Percentiles rank a stretch among this genome's conserved stretches.
phyloP scores from a whole-genome alignment of 2,888 invertebrate species.

The Alitta virens region DNA sequence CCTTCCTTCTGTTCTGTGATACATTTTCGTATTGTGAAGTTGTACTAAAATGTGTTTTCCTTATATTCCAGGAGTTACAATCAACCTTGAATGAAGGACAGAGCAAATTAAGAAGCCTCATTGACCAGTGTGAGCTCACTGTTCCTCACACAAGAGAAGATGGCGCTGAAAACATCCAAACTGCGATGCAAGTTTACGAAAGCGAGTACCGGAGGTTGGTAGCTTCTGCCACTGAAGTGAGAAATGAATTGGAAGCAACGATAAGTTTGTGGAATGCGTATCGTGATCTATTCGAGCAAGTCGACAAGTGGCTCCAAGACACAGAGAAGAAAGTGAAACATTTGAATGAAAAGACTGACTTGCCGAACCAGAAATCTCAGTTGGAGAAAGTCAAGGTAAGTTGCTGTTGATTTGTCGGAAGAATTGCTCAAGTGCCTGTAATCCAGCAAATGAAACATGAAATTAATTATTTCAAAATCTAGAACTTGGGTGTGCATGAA shows the following conservation, averaged over 20 bases:
- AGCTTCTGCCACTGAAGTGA: conserved; percentile 60
- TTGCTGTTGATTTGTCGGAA: too few relatives aligned
- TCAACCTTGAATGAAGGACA: conserved; percentile 91
- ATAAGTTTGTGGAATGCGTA: conserved; percentile 82
- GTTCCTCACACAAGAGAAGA: conserved; percentile 87
- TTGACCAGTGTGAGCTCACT: conserved; percentile 89
- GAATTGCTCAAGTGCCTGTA: too few relatives aligned
- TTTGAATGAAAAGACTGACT: conserved; percentile 81
- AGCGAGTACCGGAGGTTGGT: conserved; percentile 83
- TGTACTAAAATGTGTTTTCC: too few relatives aligned
- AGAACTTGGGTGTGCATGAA: too few relatives aligned
- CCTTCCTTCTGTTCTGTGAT: too few relatives aligned
- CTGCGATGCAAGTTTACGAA: conserved; percentile 84
- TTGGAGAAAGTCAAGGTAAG: conserved; percentile 76
- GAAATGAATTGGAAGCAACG: conserved; percentile 72
- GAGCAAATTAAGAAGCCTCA: conserved; percentile 68
- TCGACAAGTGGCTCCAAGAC: conserved; percentile 75
- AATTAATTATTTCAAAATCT: too few relatives aligned
- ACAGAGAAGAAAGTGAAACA: conserved; percentile 80
- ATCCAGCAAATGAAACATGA: too few relatives aligned
- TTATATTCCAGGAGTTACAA: conserved; percentile 82
- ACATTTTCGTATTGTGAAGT: too few relatives aligned
- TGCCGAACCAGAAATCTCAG: conserved; percentile 86
- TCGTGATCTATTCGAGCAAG: conserved; percentile 71
- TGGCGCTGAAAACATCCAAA: conserved; percentile 85